Percentiles rank a stretch among this genome's conserved stretches.
phyloP scores from a whole-genome alignment of 2,797 vertebrate species.

The Neoniphon sammara region DNA sequence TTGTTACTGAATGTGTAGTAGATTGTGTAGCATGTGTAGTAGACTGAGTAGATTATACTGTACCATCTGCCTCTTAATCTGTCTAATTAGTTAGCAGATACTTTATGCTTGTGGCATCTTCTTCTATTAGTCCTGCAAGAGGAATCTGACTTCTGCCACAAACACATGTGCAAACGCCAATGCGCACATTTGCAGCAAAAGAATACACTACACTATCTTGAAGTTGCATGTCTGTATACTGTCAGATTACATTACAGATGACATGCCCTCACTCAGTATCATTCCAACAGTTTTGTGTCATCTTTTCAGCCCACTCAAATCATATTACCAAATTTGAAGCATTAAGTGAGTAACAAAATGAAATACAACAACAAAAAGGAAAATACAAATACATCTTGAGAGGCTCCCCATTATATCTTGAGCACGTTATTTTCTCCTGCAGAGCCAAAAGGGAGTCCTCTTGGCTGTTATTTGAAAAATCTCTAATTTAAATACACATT shows the following conservation, averaged over 20 bases:
- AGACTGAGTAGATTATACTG: conserved; percentile 30
- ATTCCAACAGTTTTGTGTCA: too few relatives aligned
- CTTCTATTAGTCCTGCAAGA: conserved; percentile 41
- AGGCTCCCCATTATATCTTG: too few relatives aligned
- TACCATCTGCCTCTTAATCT: conserved; percentile 61
- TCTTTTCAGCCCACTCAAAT: too few relatives aligned
- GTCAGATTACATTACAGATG: not conserved
- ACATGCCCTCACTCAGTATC: too few relatives aligned
- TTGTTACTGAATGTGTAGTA: conserved; percentile 26
- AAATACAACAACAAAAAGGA: too few relatives aligned
- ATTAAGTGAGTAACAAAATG: too few relatives aligned
- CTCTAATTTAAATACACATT: not conserved
- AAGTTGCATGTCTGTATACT: not conserved
- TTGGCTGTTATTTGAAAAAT: too few relatives aligned
- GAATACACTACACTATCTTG: not conserved
- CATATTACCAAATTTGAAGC: too few relatives aligned
- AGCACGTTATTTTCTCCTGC: too few relatives aligned
- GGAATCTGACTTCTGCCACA: conserved; percentile 14
- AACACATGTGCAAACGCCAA: conserved; percentile 9
- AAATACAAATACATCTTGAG: too few relatives aligned
- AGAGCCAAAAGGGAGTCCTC: too few relatives aligned
- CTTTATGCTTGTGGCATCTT: conserved; percentile 38
- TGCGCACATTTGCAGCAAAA: not conserved
- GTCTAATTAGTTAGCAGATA: conserved; percentile 59
- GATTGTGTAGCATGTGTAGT: too few relatives aligned